phyloP scores from a whole-genome alignment of 2,113 vertebrate species.

The Okapia johnstoni region DNA sequence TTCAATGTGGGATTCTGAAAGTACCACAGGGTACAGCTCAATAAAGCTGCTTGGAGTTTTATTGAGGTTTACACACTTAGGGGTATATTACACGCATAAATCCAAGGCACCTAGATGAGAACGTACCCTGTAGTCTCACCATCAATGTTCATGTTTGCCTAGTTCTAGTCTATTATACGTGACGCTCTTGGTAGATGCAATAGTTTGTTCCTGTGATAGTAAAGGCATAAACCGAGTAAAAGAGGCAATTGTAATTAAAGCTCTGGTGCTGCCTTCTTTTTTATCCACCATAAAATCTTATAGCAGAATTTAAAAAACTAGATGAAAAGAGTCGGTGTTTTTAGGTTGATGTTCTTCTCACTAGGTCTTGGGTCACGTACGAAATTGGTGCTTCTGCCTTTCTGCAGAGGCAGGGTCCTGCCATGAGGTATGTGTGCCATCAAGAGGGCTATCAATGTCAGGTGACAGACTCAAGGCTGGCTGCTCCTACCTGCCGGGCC shows the following conservation, averaged over 20 bases:
- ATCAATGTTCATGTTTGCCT: constrained; percentile 42
- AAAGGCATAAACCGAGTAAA: constrained; percentile 14
- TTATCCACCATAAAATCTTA: constrained; percentile 9
- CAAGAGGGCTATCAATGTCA: neutral
- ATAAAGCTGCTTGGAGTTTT: constrained; percentile 65
- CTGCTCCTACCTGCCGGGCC: neutral
- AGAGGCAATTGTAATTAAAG: constrained; percentile 39
- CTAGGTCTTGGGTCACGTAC: neutral
- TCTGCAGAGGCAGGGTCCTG: neutral
- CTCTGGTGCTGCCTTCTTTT: constrained; percentile 7
- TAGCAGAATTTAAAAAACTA: neutral
- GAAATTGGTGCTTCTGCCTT: neutral
- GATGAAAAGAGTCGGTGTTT: neutral
- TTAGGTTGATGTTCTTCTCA: neutral
- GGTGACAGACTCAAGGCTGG: neutral
- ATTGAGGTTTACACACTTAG: constrained; percentile 64
- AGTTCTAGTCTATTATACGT: constrained; percentile 34
- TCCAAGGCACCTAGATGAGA: constrained; percentile 55
- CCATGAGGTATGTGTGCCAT: neutral
- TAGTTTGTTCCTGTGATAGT: constrained; percentile 36
- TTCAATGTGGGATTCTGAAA: constrained; percentile 73
- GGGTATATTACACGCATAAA: constrained; percentile 73
- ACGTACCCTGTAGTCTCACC: constrained; percentile 34
- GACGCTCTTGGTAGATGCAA: neutral
- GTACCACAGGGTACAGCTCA: constrained; percentile 69